Evolutionary conservation across 1,140 invertebrate species (phyloP), one percentile per base, ranked within the genome.

Genomic region (Lysiphlebus fabarum): DNA sequence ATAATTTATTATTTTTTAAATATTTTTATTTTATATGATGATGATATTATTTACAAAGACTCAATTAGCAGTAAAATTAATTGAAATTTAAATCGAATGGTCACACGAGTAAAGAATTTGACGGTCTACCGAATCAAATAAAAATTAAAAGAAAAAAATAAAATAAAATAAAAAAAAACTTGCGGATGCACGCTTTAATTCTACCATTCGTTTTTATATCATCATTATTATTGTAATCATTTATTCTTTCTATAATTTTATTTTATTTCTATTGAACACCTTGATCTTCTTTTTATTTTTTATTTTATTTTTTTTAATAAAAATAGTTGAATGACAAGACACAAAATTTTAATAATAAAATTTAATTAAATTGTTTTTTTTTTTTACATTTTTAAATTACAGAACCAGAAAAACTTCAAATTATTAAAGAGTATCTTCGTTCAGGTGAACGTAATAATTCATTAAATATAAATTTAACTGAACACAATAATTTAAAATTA

Each of bases 371-470:
- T 7, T 45, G 11, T 45, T 9, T 45, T 51, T 51, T 38, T 17
- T 26, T 9, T 1, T n/a, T n/a, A n/a, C n/a, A n/a, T 33, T 9
- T 9, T 34, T 36, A 26, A 26, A 40, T 17, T 49, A n/a, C 66
- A 79, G 77, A 77, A 47, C 77, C 77, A 17, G 72, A 79, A 44
- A 76, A 78, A 63, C 65, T 79, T 45, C 73, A 77, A 62, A 71
- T 77, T 51, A 77, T 79, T 63, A 75, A 78, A 59, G 75, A 78
- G 61, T 78, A 79, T 58, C 66, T 78, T 61, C 75, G 67, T 49
- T 76, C 75, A 51, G 68, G 67, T 10, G 64, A 67, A 38, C 62
- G 63, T 34, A 71, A 70, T 12, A 62, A 55, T 44, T 67, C 50
- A 37, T 56, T 60, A 17, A 69, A 70, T 49, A 53, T 41, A 42